phyloP scores from a whole-genome alignment of 2,797 vertebrate genomes.

The Cryptoprocta ferox region DNA sequence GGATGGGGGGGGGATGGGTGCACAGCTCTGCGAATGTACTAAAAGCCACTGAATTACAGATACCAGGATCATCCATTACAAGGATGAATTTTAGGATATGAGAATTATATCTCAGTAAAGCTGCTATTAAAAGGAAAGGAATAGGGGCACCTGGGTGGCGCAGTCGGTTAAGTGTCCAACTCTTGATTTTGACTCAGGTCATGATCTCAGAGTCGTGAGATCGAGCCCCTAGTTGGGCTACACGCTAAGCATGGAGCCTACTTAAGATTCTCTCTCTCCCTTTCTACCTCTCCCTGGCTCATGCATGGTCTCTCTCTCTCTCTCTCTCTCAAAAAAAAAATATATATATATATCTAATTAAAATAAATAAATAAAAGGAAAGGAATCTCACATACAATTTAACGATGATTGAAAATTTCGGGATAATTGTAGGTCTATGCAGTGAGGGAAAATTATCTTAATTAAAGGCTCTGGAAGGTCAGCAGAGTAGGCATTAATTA shows the following conservation, averaged over 20 bases:
- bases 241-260: too few relatives aligned
- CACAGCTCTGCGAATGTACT: not conserved
- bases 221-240: too few relatives aligned
- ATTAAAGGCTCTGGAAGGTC: not conserved
- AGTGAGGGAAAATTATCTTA: not conserved
- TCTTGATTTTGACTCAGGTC: too few relatives aligned
- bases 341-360: too few relatives aligned
- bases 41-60: not conserved
- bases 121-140: not conserved
- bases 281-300: too few relatives aligned
- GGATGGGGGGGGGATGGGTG: not conserved
- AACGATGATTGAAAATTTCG: not conserved
- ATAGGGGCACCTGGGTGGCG: not conserved
- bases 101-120: not conserved
- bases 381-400: not conserved
- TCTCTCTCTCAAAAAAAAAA: too few relatives aligned
- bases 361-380: not conserved
- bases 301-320: too few relatives aligned
- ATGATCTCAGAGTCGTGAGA: too few relatives aligned
- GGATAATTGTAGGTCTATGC: not conserved
- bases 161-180: too few relatives aligned
- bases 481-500: not conserved
- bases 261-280: too few relatives aligned
- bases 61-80: not conserved
- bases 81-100: too few relatives aligned